Base-by-base conservation (phyloP, 2,888 invertebrate species). In the Stramonita haemastoma region DNA sequence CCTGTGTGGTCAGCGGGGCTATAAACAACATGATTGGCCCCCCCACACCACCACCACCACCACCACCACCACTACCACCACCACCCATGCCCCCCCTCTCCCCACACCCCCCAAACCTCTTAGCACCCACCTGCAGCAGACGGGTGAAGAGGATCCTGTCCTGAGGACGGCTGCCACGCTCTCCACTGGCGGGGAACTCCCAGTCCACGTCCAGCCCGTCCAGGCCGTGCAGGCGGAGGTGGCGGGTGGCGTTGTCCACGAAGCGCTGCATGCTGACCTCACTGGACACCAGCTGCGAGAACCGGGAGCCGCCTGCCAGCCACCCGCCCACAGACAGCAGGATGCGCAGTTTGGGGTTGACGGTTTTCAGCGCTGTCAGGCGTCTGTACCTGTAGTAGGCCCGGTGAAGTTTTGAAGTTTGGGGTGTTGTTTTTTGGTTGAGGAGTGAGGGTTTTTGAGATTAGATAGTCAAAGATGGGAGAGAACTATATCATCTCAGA, bases 271-370 rank as follows among this genome's bases (percentile, higher is more conserved):
- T 91, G 70, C 87, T 66, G 17, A 89, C 84, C 32, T 90, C 81
- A 46, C 66, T 88, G 29, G 91, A 86, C 70, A 91, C 90, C 34
- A 92, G 88, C 84, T 89, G 84, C n/a, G 90, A 87, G 89, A 91
- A 91, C 90, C 91, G 32, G 77, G 97, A 97, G 0, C 91, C 90
- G 88, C 91, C 88, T 46, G 93, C 89, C 22, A 92, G 92, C 91
- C 92, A 93, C 1, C 93, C 93, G 22, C 93, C 93, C 70, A 93
- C 89, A 11, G 93, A 91, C n/a, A 93, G 89, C 60, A 93, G 77
- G 15, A 92, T 88, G 73, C 92, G 92, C 19, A 93, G 86, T 17
- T 89, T 85, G 11, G 92, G 92, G 83, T 92, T 93, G 57, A 86
- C 86, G 29, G 88, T 83, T 57, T 92, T 93, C n/a, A 93, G 87